phyloP scores from a whole-genome alignment of 2,888 invertebrate genomes.

The Lathronympha strigana region DNA sequence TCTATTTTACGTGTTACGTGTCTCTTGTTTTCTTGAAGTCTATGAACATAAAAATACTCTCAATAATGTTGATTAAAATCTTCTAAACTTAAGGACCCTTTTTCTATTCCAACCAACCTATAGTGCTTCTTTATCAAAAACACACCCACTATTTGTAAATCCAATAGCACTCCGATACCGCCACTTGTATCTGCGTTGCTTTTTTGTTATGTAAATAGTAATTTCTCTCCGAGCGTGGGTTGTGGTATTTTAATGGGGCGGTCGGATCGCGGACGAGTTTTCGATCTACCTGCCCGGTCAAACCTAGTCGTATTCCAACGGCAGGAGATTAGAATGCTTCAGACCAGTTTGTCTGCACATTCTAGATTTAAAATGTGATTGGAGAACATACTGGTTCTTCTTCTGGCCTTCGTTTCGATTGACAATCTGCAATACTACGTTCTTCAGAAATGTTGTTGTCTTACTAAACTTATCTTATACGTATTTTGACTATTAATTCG shows the following conservation, averaged over 20 bases:
- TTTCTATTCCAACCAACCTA: not conserved
- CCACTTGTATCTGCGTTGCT: conserved; percentile 33
- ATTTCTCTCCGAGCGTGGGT: conserved; percentile 57
- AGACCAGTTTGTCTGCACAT: not conserved
- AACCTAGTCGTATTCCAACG: conserved; percentile 26
- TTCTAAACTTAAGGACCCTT: not conserved
- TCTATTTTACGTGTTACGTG: no score
- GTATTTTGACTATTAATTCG: no score
- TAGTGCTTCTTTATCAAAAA: conserved; percentile 33
- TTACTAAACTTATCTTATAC: no score
- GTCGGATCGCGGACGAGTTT: conserved; percentile 45
- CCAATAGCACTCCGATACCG: conserved; percentile 27
- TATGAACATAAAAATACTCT: not conserved
- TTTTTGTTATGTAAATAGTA: conserved; percentile 49
- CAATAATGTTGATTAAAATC: not conserved
- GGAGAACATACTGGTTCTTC: no score
- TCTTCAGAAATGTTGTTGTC: no score
- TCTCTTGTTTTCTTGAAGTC: no score
- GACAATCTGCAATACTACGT: no score
- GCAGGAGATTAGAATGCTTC: not conserved
- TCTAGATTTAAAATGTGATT: not conserved
- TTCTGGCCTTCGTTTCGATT: no score
- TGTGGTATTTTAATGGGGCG: conserved; percentile 67
- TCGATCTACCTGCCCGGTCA: conserved; percentile 25
- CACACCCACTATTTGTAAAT: conserved; percentile 36